Base-by-base conservation (phyloP, 2,888 invertebrate genomes). In the Drosophila demipolita region DNA sequence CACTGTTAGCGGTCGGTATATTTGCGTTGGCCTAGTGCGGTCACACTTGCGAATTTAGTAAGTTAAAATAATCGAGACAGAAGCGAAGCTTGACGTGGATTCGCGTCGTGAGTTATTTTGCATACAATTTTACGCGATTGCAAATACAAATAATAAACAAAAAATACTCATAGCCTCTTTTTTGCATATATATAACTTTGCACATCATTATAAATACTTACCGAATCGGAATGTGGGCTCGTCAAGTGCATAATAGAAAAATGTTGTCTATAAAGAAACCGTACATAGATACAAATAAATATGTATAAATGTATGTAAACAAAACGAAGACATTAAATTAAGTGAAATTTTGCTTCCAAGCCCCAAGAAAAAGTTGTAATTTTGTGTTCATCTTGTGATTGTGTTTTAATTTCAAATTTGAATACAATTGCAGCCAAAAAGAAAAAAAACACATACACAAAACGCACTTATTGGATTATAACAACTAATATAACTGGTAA, bases 381-480 rank as follows among this genome's bases (percentile, higher is more conserved):
- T 62, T 38, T 26, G 60, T 65, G 54, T 65, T 48, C 11, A 64
- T 26, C 54, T 55, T 36, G 65, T 66, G 65, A 53, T 65, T 55
- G 68, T 64, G 60, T 58, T 32, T 42, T 20, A 32, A 42, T 20
- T 57, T 42, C 61, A 73, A 73, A 72, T 65, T 45, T 45, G 15
- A 72, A 72, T 87, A 72, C 72, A 80, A 73, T 61, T 87, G 73
- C 85, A 75, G 58, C 53, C 12, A 20, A 32, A 32, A 32, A 72
- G 63, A 63, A 69, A 75, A 75, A 53, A 66, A 65, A 73, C 65
- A 68, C 64, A 74, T 60, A 76, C 69, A 75, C 71, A 73, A 53
- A 26, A 15, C 50, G 62, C 59, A 68, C 79, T 79, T 72, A 78
- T 87, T 84, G 83, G 83, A 84, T 82, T 84, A 84, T 70, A 66